A percentile compares a stretch with the other conserved stretches of the same genome.
Evolutionary conservation across 2,888 invertebrate species (phyloP).

Genomic region (Thera obeliscata): DNA sequence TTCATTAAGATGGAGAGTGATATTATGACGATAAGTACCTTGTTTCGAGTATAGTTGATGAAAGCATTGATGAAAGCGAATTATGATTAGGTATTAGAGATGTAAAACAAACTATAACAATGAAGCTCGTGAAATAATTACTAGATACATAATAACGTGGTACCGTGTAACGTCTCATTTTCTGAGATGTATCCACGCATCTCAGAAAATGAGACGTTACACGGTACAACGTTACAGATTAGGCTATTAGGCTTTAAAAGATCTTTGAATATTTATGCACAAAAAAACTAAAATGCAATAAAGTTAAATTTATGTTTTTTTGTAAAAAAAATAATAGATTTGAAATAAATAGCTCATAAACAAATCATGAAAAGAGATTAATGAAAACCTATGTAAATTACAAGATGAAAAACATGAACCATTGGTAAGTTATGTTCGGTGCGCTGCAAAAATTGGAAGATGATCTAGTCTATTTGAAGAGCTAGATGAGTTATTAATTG

Average conservation of each 20-base stretch:
- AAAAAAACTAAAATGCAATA: too few relatives aligned
- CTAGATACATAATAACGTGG: not conserved
- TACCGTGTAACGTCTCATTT: too few relatives aligned
- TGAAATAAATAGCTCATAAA: too few relatives aligned
- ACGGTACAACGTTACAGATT: not conserved
- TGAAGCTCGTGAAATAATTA: conserved; percentile 18
- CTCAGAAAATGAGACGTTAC: conserved; percentile 7
- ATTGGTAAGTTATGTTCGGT: not conserved
- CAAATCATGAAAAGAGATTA: too few relatives aligned
- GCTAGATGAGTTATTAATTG: conserved; percentile 24
- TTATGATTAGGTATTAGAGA: conserved; percentile 1
- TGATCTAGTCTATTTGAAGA: not conserved
- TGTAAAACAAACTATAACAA: not conserved
- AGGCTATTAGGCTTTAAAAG: too few relatives aligned
- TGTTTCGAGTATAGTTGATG: not conserved
- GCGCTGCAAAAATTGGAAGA: not conserved
- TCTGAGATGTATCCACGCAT: too few relatives aligned
- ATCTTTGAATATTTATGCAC: too few relatives aligned
- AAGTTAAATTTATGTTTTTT: too few relatives aligned
- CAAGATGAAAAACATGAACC: too few relatives aligned
- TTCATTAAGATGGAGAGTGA: conserved; percentile 10
- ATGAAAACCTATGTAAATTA: too few relatives aligned
- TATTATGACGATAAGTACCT: not conserved
- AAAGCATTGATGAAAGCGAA: too few relatives aligned
- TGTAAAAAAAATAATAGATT: too few relatives aligned